Evolutionary conservation across 2,113 vertebrate species (phyloP), one percentile per base, ranked within the genome.

Genomic region (Beaufortia kweichowensis): DNA sequence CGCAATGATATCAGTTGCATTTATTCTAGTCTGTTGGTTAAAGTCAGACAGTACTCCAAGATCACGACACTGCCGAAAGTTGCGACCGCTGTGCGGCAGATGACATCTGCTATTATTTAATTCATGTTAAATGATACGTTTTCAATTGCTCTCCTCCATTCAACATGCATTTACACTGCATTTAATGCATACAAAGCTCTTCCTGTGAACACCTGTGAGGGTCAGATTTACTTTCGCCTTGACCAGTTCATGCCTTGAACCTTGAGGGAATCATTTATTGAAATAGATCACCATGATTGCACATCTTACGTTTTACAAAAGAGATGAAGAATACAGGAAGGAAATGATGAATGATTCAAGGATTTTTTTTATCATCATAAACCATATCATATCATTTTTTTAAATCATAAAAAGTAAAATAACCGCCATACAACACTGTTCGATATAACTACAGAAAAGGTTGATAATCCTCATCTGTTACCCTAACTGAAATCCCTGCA

Each of bases 1-100:
- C 19, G 57, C 71, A 75, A 78, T 69, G 55, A 71, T 75, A 78
- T 82, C 71, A 39, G 64, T 78, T 75, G 48, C 75, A 46, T 53
- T 55, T 46, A 48, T 75, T 19, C 28, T 8, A 81, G 61, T 66
- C 31, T 61, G 33, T 14, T 24, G 14, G 23, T 39, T 69, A 68
- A 74, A 68, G 56, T 78, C 57, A 64, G 46, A 68, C 26, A 23
- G 7, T 15, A 53, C 55, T 28, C 31, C 53, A 72, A 57, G 31
- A 72, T 59, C 33, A 69, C 29, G 33, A 31, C 28, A 1, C 19
- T 33, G 48, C 53, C 4, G 28, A 53, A 33, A 31, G 11, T 48
- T 3, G 24, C 2, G 39, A 41, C 31, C n/a, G n/a, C n/a, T n/a
- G n/a, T n/a, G n/a, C n/a, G n/a, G n/a, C n/a, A n/a, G n/a, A n/a